Percentiles rank a stretch among this genome's conserved stretches.
phyloP scores from a whole-genome alignment of 1,140 invertebrate genomes.

The Thalassaphorura encarpata region DNA sequence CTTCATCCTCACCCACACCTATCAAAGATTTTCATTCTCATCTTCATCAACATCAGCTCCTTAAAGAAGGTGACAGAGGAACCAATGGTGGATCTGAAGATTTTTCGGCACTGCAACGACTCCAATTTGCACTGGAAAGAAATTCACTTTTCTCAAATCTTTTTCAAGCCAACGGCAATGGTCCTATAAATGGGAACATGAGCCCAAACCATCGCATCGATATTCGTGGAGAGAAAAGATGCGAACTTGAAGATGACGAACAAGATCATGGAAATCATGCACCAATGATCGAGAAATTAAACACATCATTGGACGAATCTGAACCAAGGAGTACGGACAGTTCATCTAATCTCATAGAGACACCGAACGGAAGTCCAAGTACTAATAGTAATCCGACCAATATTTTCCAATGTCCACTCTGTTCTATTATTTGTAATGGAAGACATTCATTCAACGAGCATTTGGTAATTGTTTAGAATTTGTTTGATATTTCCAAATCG shows the following conservation, averaged over 20 bases:
- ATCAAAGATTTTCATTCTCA: too few species aligned
- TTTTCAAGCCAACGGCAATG: slow-evolving; percentile 1
- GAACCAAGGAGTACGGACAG: too few species aligned
- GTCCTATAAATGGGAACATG: background rate
- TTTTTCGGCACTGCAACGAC: slow-evolving; percentile 23
- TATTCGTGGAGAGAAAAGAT: background rate
- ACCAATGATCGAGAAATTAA: background rate
- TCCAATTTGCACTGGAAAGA: slow-evolving; percentile 25
- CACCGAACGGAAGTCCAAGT: slow-evolving; percentile 24
- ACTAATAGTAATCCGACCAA: slow-evolving; percentile 9
- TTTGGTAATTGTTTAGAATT: slow-evolving; percentile 22
- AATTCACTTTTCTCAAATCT: slow-evolving; percentile 17
- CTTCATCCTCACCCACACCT: too few species aligned
- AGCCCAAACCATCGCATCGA: background rate
- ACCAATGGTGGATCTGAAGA: too few species aligned
- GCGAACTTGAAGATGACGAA: background rate
- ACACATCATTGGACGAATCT: background rate
- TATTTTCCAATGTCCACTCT: slow-evolving; percentile 30
- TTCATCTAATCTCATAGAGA: too few species aligned
- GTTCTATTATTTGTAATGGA: slow-evolving; percentile 21
- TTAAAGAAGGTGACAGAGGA: too few species aligned
- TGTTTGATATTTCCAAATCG: background rate
- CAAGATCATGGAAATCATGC: background rate
- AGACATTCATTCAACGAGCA: slow-evolving; percentile 32
- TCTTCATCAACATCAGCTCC: too few species aligned